These are phyloP conservation scores for Gonatopus flavifemur DNA, from an alignment of 1,140 invertebrate genomes.

Conservation along the genomic window DNA sequence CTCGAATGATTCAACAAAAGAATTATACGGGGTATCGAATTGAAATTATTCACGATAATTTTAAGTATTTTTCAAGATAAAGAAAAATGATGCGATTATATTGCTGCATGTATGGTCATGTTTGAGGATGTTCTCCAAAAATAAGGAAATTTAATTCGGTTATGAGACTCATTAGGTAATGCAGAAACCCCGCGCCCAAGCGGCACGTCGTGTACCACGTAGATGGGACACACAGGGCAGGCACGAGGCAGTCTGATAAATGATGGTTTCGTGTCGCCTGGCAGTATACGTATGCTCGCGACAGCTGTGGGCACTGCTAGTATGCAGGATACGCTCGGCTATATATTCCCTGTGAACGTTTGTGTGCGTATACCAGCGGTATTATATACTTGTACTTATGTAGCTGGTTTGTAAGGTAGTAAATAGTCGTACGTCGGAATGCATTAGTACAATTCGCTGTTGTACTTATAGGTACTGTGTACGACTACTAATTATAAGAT, in stretches of 20 bases:
- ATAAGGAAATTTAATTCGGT: constrained; percentile 52
- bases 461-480: constrained; percentile 30
- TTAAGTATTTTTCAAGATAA: too few relatives aligned
- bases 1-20: too few relatives aligned
- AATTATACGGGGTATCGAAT: too few relatives aligned
- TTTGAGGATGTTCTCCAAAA: too few relatives aligned
- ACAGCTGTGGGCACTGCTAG: constrained; percentile 44
- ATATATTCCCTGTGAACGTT: too few relatives aligned
- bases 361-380: too few relatives aligned
- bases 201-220: constrained; percentile 29
- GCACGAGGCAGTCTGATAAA: too few relatives aligned
- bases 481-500: constrained; percentile 35
- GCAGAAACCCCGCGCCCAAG: constrained; percentile 43
- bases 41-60: not conserved
- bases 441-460: constrained; percentile 47
- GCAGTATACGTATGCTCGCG: constrained; percentile 40
- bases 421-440: constrained; percentile 43
- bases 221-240: too few relatives aligned
- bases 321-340: constrained; percentile 31
- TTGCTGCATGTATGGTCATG: too few relatives aligned
- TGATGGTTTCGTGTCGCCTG: constrained; percentile 45
- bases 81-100: too few relatives aligned
- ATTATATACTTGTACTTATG: too few relatives aligned
- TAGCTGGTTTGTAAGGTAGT: constrained; percentile 20
- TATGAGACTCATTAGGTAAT: constrained; percentile 51